A percentile compares a stretch with the other conserved stretches of the same genome.
Evolutionary conservation across 53 echinoderm and acorn worm species (phyloP).

Genomic region (Glandiceps talaboti): DNA sequence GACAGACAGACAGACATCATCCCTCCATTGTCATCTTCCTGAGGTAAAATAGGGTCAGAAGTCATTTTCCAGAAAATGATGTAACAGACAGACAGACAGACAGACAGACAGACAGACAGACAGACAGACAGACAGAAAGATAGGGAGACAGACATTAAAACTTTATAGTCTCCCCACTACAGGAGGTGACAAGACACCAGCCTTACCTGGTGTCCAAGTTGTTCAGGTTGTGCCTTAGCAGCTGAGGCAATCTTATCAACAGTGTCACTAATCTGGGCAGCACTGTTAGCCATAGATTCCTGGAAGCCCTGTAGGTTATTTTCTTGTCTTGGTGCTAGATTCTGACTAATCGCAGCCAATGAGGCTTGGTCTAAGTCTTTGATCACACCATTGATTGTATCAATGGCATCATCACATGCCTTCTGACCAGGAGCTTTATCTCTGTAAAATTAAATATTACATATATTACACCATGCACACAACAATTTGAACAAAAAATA

Average conservation of each 20-base stretch:
- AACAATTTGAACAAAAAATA: neutral
- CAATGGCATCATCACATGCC: conserved; percentile 86
- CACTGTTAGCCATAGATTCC: conserved; percentile 72
- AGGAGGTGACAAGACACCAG: too few relatives aligned
- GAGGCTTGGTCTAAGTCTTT: conserved; percentile 71
- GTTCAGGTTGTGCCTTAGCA: conserved; percentile 82
- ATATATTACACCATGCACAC: too few relatives aligned
- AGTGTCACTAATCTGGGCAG: conserved; percentile 53
- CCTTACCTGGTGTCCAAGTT: conserved; percentile 92
- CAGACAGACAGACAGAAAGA: too few relatives aligned
- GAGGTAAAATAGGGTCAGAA: too few relatives aligned
- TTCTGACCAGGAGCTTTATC: conserved; percentile 88
- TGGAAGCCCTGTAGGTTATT: conserved; percentile 59
- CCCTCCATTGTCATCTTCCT: too few relatives aligned
- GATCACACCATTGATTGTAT: conserved; percentile 67
- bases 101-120: too few relatives aligned
- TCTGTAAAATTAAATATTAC: conserved; percentile 28
- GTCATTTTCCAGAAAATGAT: too few relatives aligned
- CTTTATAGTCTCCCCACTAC: too few relatives aligned
- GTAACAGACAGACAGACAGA: too few relatives aligned
- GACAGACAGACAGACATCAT: too few relatives aligned
- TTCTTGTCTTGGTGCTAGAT: conserved; percentile 62
- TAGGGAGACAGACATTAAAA: too few relatives aligned
- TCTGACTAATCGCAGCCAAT: conserved; percentile 81
- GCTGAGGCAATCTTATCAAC: conserved; percentile 67